These are phyloP conservation scores for Actias luna DNA, from an alignment of 2,888 invertebrate genomes.

Conservation along the genomic window DNA sequence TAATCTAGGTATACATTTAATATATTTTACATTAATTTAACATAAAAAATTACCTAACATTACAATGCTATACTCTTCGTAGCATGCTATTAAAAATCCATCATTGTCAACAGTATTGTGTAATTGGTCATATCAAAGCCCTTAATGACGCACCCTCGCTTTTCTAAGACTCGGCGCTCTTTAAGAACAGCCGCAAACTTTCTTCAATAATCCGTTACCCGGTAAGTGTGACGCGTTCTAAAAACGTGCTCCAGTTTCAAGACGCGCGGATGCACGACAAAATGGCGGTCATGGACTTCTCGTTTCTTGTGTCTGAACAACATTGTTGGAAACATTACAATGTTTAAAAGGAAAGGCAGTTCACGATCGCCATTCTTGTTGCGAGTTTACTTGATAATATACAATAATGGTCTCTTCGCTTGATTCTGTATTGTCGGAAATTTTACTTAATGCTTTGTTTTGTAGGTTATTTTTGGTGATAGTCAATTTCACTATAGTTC, in stretches of 20 bases:
- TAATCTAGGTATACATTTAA: too few relatives aligned
- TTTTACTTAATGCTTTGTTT: neutral
- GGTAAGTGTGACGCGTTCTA: slow-evolving; percentile 59
- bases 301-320: slow-evolving; percentile 1
- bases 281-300: slow-evolving; percentile 18
- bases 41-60: too few relatives aligned
- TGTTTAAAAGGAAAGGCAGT: neutral
- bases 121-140: neutral
- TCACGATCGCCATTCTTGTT: neutral
- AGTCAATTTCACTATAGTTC: too few relatives aligned
- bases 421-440: neutral
- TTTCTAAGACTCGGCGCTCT: neutral
- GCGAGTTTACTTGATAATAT: neutral
- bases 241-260: slow-evolving; percentile 55
- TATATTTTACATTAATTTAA: too few relatives aligned
- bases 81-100: too few relatives aligned
- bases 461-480: neutral
- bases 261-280: slow-evolving; percentile 17
- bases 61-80: too few relatives aligned
- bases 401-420: neutral
- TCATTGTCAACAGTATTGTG: too few relatives aligned
- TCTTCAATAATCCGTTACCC: slow-evolving; percentile 47
- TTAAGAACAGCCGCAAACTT: slow-evolving; percentile 39
- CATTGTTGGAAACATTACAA: slow-evolving; percentile 3
- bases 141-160: neutral